Evolutionary conservation across 1,140 invertebrate genomes (phyloP).

Genomic region (Dreissena polymorpha): DNA sequence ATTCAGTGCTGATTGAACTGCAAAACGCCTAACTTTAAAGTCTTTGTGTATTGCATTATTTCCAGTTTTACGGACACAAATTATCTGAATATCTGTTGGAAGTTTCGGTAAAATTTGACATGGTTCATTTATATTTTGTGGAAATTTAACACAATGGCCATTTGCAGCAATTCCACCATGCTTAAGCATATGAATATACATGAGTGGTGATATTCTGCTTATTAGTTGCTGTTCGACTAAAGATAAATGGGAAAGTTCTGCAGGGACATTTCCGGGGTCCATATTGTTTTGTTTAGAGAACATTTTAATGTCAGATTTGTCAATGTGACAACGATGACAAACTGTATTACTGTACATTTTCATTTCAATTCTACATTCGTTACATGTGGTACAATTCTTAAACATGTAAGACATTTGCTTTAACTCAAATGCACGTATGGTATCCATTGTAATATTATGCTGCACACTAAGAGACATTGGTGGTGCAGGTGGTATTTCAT

Average conservation of each 20-base stretch:
- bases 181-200: slow-evolving; percentile 46
- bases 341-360: slow-evolving; percentile 12
- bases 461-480: slow-evolving; percentile 8
- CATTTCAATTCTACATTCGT: slow-evolving; percentile 35
- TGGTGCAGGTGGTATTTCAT: slow-evolving; percentile 11
- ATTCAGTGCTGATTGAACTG: slow-evolving; percentile 38
- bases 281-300: slow-evolving; percentile 56
- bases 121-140: slow-evolving; percentile 52
- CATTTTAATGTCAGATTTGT: slow-evolving; percentile 42
- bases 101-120: slow-evolving; percentile 36
- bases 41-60: slow-evolving; percentile 45
- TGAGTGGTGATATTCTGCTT: slow-evolving; percentile 27
- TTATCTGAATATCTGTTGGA: slow-evolving; percentile 34
- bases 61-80: slow-evolving; percentile 35
- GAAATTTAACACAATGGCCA: slow-evolving; percentile 54
- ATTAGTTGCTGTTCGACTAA: slow-evolving; percentile 52
- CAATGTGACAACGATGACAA: slow-evolving; percentile 35
- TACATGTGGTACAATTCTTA: slow-evolving; percentile 9
- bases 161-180: slow-evolving; percentile 55
- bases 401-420: slow-evolving; percentile 36
- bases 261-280: slow-evolving; percentile 16
- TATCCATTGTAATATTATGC: slow-evolving; percentile 20
- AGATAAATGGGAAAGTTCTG: slow-evolving; percentile 36
- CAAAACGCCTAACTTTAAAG: slow-evolving; percentile 34
- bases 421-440: slow-evolving; percentile 30